A percentile compares a stretch with the other conserved stretches of the same genome.
phyloP scores from a whole-genome alignment of 2,113 vertebrate genomes.

The Callithrix jacchus region DNA sequence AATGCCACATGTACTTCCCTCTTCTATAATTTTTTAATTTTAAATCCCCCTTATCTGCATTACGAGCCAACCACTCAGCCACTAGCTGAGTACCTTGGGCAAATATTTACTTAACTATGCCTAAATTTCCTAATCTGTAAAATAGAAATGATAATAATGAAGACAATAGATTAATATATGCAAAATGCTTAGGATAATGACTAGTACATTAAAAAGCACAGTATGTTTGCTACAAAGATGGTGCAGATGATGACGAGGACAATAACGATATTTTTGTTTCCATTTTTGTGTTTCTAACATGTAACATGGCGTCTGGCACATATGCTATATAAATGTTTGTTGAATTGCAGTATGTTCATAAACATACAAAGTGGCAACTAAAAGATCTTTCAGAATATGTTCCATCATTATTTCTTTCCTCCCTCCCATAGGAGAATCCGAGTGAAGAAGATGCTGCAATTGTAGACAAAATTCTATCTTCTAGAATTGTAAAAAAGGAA shows the following conservation, averaged over 20 bases:
- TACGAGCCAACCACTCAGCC: neutral
- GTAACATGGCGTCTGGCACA: neutral
- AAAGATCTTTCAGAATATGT: conserved; percentile 11
- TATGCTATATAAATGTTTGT: neutral
- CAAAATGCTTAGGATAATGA: neutral
- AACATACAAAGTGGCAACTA: neutral
- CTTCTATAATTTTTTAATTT: neutral
- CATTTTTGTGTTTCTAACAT: neutral
- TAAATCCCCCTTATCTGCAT: neutral
- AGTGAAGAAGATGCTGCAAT: conserved; percentile 98
- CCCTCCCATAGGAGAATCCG: conserved; percentile 91
- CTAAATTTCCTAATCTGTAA: neutral
- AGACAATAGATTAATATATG: neutral
- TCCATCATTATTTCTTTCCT: neutral
- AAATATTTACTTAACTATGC: neutral
- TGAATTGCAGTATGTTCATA: neutral
- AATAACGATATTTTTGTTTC: neutral
- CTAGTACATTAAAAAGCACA: neutral
- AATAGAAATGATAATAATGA: neutral
- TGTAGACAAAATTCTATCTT: conserved; percentile 98
- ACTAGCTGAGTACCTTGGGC: neutral
- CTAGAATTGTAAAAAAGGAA: conserved; percentile 94
- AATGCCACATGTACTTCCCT: neutral
- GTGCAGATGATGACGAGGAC: neutral
- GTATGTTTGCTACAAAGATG: neutral